Percentiles rank a stretch among this genome's conserved stretches.
These are phyloP conservation scores for Caenorhabditis doughertyi DNA, from an alignment of 2,888 invertebrate genomes.

Conservation along the genomic window DNA sequence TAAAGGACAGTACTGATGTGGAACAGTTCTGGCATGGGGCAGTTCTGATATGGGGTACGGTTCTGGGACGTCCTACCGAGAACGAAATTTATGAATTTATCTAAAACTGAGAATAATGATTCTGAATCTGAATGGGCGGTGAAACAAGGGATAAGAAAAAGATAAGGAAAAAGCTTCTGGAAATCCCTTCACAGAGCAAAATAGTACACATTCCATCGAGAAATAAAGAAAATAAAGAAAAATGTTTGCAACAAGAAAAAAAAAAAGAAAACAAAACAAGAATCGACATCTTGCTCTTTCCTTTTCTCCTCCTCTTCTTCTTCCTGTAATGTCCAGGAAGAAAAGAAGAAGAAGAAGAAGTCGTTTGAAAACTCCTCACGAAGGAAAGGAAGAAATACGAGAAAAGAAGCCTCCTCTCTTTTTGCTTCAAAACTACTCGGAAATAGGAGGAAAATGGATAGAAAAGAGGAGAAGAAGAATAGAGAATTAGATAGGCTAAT, in stretches of 20 bases:
- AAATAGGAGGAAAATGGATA: not conserved
- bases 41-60: too few relatives aligned
- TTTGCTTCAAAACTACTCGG: not conserved
- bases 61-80: too few relatives aligned
- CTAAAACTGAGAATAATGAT: too few relatives aligned
- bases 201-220: not conserved
- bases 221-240: not conserved
- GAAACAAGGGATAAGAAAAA: too few relatives aligned
- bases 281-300: conserved; percentile 21
- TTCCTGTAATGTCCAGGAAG: not conserved
- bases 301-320: conserved; percentile 3
- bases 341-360: conserved; percentile 9
- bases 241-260: conserved; percentile 1
- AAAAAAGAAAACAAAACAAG: conserved; percentile 7
- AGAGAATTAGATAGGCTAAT: conserved; percentile 41
- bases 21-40: too few relatives aligned
- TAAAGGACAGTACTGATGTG: too few relatives aligned
- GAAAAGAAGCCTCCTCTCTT: not conserved
- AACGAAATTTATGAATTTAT: too few relatives aligned
- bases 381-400: conserved; percentile 7
- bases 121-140: too few relatives aligned
- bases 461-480: not conserved
- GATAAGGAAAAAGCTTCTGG: not conserved
- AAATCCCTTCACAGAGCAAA: not conserved
- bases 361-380: conserved; percentile 8